phyloP scores from a whole-genome alignment of 92 coral and sea anemone species.

The Palythoa heliodiscus region DNA sequence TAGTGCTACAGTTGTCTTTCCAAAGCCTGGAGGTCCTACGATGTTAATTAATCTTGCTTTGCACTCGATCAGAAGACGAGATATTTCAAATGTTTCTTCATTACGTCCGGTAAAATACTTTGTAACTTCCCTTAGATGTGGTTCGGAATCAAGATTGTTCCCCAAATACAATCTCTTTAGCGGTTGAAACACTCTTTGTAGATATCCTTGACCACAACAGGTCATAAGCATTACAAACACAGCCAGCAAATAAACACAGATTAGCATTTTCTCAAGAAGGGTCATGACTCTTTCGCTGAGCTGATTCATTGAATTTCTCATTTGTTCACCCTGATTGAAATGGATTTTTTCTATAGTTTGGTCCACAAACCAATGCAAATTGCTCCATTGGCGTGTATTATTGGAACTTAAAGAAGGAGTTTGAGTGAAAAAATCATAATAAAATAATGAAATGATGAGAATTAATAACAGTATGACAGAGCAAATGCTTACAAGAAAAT shows the following conservation, averaged over 20 bases:
- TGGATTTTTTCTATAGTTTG: constrained; percentile 14
- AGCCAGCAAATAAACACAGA: background rate
- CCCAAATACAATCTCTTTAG: background rate
- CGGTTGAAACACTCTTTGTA: background rate
- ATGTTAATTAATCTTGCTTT: constrained; percentile 29
- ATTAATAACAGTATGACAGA: background rate
- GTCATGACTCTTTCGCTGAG: background rate
- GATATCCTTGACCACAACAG: background rate
- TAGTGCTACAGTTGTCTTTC: constrained; percentile 35
- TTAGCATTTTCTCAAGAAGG: constrained; percentile 6
- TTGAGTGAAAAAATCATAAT: background rate
- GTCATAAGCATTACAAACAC: background rate
- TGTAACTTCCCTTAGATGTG: constrained; percentile 29
- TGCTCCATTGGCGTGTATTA: background rate
- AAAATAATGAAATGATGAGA: background rate
- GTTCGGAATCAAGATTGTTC: background rate
- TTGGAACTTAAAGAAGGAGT: background rate
- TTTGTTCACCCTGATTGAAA: constrained; percentile 18
- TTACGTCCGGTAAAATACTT: constrained; percentile 22
- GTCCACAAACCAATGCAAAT: constrained; percentile 19
- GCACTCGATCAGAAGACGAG: constrained; percentile 5
- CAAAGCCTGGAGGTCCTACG: constrained; percentile 32
- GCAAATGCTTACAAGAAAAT: background rate
- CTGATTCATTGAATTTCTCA: background rate
- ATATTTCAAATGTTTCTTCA: background rate